Evolutionary conservation across 2,888 invertebrate genomes (phyloP).

Genomic region (Scaptomyza polygonia): DNA sequence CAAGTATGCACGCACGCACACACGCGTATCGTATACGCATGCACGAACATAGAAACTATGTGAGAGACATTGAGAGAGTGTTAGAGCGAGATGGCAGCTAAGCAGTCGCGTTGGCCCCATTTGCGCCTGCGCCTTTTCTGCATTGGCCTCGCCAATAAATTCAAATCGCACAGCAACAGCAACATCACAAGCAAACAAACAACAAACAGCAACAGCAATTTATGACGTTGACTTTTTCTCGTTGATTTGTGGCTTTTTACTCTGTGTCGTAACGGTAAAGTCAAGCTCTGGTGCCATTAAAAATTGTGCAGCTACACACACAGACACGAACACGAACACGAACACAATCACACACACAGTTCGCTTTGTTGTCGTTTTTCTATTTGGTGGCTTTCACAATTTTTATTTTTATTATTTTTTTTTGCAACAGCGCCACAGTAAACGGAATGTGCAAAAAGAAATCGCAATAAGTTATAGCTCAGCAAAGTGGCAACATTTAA

Average conservation of each 20-base stretch:
- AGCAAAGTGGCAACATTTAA: slow-evolving; percentile 51
- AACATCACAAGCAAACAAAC: slow-evolving; percentile 22
- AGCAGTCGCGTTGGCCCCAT: slow-evolving; percentile 45
- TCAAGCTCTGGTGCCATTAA: slow-evolving; percentile 55
- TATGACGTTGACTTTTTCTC: slow-evolving; percentile 49
- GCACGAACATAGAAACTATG: slow-evolving; percentile 21
- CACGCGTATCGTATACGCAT: slow-evolving; percentile 5
- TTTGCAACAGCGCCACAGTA: slow-evolving; percentile 18
- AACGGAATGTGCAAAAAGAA: slow-evolving; percentile 47
- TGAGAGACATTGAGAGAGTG: slow-evolving; percentile 6
- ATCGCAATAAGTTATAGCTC: slow-evolving; percentile 67
- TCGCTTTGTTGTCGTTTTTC: slow-evolving; percentile 42
- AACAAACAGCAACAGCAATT: slow-evolving; percentile 47
- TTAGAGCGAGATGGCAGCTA: neutral
- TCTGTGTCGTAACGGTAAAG: slow-evolving; percentile 57
- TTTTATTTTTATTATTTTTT: slow-evolving; percentile 14
- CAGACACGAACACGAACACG: neutral
- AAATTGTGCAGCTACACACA: slow-evolving; percentile 52
- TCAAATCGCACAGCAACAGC: slow-evolving; percentile 39
- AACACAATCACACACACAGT: slow-evolving; percentile 2
- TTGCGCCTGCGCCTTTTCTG: slow-evolving; percentile 38
- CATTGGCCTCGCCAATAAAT: slow-evolving; percentile 63
- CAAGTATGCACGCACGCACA: slow-evolving; percentile 7
- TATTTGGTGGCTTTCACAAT: slow-evolving; percentile 59
- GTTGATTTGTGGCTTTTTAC: slow-evolving; percentile 57